phyloP scores from a whole-genome alignment of 2,888 invertebrate species.

The Lepidocyrtinus sp. region DNA sequence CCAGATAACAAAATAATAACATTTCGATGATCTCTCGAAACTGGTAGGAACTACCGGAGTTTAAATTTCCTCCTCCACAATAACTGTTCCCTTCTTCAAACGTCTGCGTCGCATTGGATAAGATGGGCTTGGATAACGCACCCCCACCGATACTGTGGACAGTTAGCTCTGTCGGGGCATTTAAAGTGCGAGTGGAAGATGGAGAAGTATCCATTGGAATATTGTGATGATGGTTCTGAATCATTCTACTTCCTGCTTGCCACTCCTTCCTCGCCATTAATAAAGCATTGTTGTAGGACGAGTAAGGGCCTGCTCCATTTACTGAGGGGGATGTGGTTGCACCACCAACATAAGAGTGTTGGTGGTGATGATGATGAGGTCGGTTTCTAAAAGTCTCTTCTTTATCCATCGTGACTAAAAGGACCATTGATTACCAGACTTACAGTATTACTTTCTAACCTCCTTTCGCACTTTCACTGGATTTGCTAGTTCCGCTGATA shows the following conservation, averaged over 20 bases:
- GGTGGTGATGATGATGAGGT: neutral
- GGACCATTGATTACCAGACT: neutral
- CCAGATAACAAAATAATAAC: constrained; percentile 29
- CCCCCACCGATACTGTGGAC: neutral
- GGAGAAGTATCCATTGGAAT: neutral
- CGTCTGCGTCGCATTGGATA: neutral
- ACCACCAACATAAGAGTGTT: too few species aligned
- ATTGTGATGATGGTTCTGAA: neutral
- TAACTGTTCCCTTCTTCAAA: too few species aligned
- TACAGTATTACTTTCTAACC: neutral
- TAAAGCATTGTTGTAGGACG: neutral
- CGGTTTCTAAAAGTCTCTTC: neutral
- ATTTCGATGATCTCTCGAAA: constrained; percentile 33
- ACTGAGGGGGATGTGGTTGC: neutral
- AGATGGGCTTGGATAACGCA: too few species aligned
- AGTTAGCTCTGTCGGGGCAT: neutral
- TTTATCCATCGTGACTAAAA: neutral
- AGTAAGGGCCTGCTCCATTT: neutral
- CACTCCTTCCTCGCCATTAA: neutral
- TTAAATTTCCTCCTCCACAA: neutral
- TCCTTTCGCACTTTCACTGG: too few species aligned
- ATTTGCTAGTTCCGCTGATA: too few species aligned
- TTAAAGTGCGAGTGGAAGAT: neutral
- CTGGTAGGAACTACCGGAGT: neutral
- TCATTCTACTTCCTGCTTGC: neutral